phyloP scores from a whole-genome alignment of 2,888 invertebrate species.

The Nomada lathburiana region DNA sequence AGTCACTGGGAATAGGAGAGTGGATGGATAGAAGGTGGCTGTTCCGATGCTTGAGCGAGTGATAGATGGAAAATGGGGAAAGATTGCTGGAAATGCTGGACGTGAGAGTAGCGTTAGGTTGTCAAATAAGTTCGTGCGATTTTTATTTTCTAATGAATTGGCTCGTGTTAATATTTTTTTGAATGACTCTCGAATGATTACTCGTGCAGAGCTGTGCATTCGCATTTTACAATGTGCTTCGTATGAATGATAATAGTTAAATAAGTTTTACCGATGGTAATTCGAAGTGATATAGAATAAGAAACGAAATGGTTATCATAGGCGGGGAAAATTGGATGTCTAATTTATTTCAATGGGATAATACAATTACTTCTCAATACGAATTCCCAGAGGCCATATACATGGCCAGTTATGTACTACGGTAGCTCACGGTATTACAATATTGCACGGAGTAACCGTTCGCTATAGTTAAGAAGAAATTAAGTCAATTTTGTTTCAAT shows the following conservation, averaged over 20 bases:
- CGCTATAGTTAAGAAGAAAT: conserved; percentile 23
- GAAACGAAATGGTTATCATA: not conserved
- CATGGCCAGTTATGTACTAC: not conserved
- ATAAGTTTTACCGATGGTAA: too few species aligned
- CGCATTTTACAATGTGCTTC: too few species aligned
- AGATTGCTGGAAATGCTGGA: not conserved
- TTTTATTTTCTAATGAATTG: too few species aligned
- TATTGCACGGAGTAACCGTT: conserved; percentile 23
- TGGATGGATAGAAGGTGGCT: not conserved
- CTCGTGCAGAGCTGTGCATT: too few species aligned
- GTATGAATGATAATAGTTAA: too few species aligned
- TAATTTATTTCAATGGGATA: conserved; percentile 14
- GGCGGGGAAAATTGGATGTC: conserved; percentile 1
- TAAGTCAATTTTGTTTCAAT: conserved; percentile 7
- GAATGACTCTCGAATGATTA: too few species aligned
- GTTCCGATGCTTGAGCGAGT: not conserved
- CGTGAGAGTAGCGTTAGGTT: not conserved
- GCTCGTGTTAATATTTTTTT: too few species aligned
- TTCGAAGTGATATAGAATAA: not conserved
- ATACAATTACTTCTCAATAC: not conserved
- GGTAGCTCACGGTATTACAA: conserved; percentile 17
- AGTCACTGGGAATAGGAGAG: not conserved
- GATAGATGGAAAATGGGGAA: not conserved
- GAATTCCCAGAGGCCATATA: conserved; percentile 5
- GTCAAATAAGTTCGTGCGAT: too few species aligned